Base-by-base conservation (phyloP, 2,797 vertebrate species). In the Myiotriccus ornatus region DNA sequence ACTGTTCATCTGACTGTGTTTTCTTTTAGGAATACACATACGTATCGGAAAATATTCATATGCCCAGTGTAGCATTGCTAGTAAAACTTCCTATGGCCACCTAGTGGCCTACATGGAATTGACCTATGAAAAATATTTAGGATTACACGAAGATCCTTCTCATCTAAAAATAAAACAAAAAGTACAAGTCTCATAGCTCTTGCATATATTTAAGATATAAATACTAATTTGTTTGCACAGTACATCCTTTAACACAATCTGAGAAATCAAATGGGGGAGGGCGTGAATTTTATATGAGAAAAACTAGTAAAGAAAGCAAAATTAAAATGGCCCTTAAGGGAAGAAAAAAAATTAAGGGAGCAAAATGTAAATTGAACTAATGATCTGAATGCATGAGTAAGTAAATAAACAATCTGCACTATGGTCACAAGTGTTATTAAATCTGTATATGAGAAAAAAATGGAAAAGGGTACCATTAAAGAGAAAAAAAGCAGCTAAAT, bases 121-220 rank as follows among this genome's bases (percentile, higher is more conserved):
- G 67, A 89, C 67, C 85, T 91, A 82, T 73, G 93, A 95, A 89
- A 94, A 95, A 95, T 93, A 93, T 44, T 84, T 20, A 41, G 68
- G 69, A 91, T 90, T 88, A 95, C 81, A 84, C 50, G 76, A 95
- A 79, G 77, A 90, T 94, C 80, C 68, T 83, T 83, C 89, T 96
- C 60, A 87, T 92, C 87, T 95, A 93, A 97, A 97, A 98, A 98
- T 86, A 97, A 98, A 98, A 96, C 96, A 73, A 92, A 69, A 96
- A 94, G 96, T 96, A 97, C 97, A 96, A 89, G 52, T 89, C 89
- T 94, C 89, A 97, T 96, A 93, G 76, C 84, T 97, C 97, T 97
- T 96, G 97, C 93, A 96, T 98, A 98, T 98, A 98, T 98, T 98
- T 98, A 96, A 97, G 97, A 97, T 98, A 98, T 98, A 97, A 98